Evolutionary conservation across 1,140 invertebrate species (phyloP).

Genomic region (Drosophila kanapiae): DNA sequence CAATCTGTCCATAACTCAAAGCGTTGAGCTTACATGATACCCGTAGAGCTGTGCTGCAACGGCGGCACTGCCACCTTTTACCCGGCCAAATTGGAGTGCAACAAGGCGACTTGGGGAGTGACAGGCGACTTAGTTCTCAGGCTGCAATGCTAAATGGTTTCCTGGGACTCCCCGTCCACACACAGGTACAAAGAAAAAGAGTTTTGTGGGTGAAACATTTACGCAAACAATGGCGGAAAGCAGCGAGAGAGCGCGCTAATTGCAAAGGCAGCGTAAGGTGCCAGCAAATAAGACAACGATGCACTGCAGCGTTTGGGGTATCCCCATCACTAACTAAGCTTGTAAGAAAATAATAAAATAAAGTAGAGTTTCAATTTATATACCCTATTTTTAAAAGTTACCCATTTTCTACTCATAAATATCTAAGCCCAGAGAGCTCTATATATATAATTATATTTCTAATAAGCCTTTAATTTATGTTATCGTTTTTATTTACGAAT

Average conservation of each 20-base stretch:
- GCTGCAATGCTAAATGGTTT: slow-evolving; percentile 78
- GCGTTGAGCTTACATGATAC: slow-evolving; percentile 44
- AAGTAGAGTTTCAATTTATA: not conserved
- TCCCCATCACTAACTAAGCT: not conserved
- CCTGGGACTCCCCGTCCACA: slow-evolving; percentile 45
- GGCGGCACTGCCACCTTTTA: slow-evolving; percentile 71
- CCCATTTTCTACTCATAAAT: too few relatives aligned
- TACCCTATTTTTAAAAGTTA: not conserved
- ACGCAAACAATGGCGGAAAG: slow-evolving; percentile 76
- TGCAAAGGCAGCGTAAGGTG: slow-evolving; percentile 36
- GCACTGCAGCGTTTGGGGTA: slow-evolving; percentile 2
- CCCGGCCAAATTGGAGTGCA: slow-evolving; percentile 53
- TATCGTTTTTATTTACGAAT: too few relatives aligned
- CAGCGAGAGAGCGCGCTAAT: slow-evolving; percentile 60
- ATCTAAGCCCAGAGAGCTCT: too few relatives aligned
- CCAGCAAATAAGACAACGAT: slow-evolving; percentile 23
- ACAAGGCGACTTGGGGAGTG: slow-evolving; percentile 60
- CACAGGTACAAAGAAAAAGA: slow-evolving; percentile 6
- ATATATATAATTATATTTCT: not conserved
- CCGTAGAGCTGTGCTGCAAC: slow-evolving; percentile 11
- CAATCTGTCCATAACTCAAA: slow-evolving; percentile 78
- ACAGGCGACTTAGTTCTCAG: slow-evolving; percentile 79
- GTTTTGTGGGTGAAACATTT: slow-evolving; percentile 63
- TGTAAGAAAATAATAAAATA: not conserved
- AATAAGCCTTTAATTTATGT: not conserved